Evolutionary conservation across 2,888 invertebrate species (phyloP), one percentile per base, ranked within the genome.

Genomic region (Tortrix viridana): DNA sequence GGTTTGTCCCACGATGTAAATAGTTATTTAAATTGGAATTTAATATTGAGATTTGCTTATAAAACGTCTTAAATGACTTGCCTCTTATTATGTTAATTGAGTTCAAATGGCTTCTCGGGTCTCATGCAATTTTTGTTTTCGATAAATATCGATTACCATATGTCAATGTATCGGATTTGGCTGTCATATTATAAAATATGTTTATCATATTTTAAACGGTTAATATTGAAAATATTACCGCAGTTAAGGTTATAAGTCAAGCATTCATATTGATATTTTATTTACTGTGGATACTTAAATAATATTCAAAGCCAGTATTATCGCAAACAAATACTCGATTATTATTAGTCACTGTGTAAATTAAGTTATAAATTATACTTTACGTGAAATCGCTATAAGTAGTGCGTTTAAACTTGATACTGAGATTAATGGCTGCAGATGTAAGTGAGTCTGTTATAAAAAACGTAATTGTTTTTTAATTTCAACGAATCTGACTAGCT

Each of bases 91-190:
- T 83, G 80, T 67, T 77, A 81, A 82, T 82, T 71, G 66, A 44
- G 68, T 65, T 65, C 63, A 64, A 69, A 70, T 72, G 59, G 60
- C 68, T 60, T 47, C 47, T 64, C 43, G 53, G 55, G 43, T 50
- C 65, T 41, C 64, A 61, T 60, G 56, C 67, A 65, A 54, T 61
- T 59, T 67, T 55, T 32, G 47, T 57, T 46, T 47, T 57, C 22
- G 65, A 56, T 66, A 60, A 64, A 60, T 70, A 58, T 71, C 75
- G 74, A 81, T 82, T 82, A 80, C 71, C 74, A 83, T 82, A 79
- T 70, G 78, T 84, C 79, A 80, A 73, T 71, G 70, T 75, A 77
- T 79, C 71, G 72, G 77, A 84, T 81, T 83, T 75, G 65, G 70
- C 71, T 74, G 75, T 78, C 75, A 76, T 70, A 67, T 74, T 72